Evolutionary conservation across 2,888 invertebrate species (phyloP), one percentile per base, ranked within the genome.

Genomic region (Hyppa rectilinea): DNA sequence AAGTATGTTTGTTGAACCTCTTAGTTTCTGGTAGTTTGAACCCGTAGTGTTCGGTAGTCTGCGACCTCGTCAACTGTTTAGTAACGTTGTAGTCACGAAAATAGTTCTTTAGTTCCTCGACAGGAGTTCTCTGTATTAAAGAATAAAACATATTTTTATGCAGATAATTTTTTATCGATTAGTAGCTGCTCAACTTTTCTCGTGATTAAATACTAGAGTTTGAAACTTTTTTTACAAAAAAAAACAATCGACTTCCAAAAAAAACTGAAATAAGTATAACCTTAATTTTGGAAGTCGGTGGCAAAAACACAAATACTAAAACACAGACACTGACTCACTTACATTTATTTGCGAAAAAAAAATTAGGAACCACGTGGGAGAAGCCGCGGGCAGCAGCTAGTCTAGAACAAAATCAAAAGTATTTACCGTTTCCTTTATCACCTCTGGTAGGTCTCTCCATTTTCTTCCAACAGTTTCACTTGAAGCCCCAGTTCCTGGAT

Each of bases 1-100:
- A 87, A 0, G 92, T 93, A 40, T 94, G 92, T 75, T 95, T 95
- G 71, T 92, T 92, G 38, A 90, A 89, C 45, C 92, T 88, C 2
- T 88, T 88, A 7, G 87, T 89, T 40, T 92, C 91, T 4, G 93
- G 86, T 7, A 87, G 81, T 80, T 95, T 95, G 65, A 85, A 89
- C 0, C 80, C 85, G 66, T 88, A 94, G 71, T 95, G 90, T 26
- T 89, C 71, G 0, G 86, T 78, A 0, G 92, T 90, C 75, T 92
- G 93, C 0, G 95, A 93, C 43, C 85, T 84, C 2, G 87, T 90
- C 45, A 94, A 71, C 29, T 90, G 85, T 29, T 88, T 90, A 0
- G 90, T 93, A 2, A 93, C 58, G 55, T 90, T 92, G 82, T 93
- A 93, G 70, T 95, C 92, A 17, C 90, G 87, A 20, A 88, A 83